Base-by-base conservation (phyloP, 2,797 vertebrate species). In the Artibeus lituratus region DNA sequence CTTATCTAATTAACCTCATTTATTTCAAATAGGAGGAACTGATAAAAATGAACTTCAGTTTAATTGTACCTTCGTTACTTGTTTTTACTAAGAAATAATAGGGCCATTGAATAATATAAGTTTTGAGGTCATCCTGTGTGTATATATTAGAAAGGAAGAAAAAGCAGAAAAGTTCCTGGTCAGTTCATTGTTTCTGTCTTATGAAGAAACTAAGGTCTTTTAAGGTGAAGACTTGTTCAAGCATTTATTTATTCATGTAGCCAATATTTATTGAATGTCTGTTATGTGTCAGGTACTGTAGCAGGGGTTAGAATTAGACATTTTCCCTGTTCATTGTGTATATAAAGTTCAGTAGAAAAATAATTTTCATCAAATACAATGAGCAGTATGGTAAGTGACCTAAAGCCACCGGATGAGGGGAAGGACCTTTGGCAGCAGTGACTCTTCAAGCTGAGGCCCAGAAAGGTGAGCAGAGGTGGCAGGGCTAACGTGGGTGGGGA, bases 1-100 rank as follows among this genome's bases (percentile, higher is more conserved):
- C 42, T 91, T 90, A 83, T 57, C 81, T 87, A 76, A 87, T 90
- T 94, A 92, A 92, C 76, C 90, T 87, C 65, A 74, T 92, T 92
- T 96, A 77, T 84, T 82, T 78, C 39, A 90, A 93, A 74, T 74
- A 72, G 73, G 32, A 59, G 49, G 29, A 49, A 10, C 35, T 47
- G 67, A 87, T 78, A 95, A 91, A 94, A 78, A 85, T 91, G 74
- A 77, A 86, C 69, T 86, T 96, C 24, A 87, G 2, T 87, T 95
- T 89, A 95, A 86, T 91, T 69, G 37, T 91, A 47, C 59, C 44
- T 80, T 90, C 39, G 59, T 74, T 94, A 85, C 57, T 67, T 92
- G 91, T 70, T 94, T 91, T 88, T 87, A 81, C 49, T 88, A 77
- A 81, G 59, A 90, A 87, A 72, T 81, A 82, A 55, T 77, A 82